These are phyloP conservation scores for Podarcis lilfordi DNA, from an alignment of 2,797 vertebrate species.

Conservation along the genomic window DNA sequence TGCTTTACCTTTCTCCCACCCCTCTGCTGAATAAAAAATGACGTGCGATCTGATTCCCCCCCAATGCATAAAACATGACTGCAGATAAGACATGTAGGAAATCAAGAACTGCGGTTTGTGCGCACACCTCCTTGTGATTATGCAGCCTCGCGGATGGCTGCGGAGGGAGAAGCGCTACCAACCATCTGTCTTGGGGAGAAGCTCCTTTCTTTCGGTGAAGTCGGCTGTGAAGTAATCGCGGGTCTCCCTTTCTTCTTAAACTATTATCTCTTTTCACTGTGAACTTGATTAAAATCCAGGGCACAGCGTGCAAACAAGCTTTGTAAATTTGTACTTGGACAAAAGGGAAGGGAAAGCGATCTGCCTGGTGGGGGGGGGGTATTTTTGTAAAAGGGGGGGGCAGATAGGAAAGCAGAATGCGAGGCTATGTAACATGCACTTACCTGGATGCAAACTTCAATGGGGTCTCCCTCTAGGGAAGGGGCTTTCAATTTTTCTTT, in stretches of 20 bases:
- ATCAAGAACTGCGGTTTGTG: conserved; percentile 54
- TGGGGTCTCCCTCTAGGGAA: conserved; percentile 63
- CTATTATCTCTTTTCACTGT: conserved; percentile 71
- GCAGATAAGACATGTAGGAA: conserved; percentile 69
- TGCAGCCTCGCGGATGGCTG: conserved; percentile 72
- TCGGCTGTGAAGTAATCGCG: conserved; percentile 75
- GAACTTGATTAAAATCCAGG: conserved; percentile 74
- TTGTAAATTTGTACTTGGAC: conserved; percentile 73
- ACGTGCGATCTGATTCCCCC: conserved; percentile 65
- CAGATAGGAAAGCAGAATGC: conserved; percentile 61
- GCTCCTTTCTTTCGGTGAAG: conserved; percentile 72
- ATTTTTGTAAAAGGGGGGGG: conserved; percentile 61
- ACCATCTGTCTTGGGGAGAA: conserved; percentile 67
- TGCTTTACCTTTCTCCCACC: conserved; percentile 62
- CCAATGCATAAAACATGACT: conserved; percentile 73
- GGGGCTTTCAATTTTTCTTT: too few species aligned
- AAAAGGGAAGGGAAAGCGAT: conserved; percentile 71
- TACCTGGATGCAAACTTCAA: conserved; percentile 67
- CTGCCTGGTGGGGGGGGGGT: conserved; percentile 59
- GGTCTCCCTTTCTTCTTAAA: conserved; percentile 70
- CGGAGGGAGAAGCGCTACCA: conserved; percentile 70
- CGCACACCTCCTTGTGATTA: conserved; percentile 66
- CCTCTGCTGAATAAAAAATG: conserved; percentile 73
- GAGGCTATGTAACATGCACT: conserved; percentile 66
- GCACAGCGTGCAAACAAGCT: conserved; percentile 72